Evolutionary conservation across 1,140 invertebrate species (phyloP), one percentile per base, ranked within the genome.

Genomic region (Telenomus remus): DNA sequence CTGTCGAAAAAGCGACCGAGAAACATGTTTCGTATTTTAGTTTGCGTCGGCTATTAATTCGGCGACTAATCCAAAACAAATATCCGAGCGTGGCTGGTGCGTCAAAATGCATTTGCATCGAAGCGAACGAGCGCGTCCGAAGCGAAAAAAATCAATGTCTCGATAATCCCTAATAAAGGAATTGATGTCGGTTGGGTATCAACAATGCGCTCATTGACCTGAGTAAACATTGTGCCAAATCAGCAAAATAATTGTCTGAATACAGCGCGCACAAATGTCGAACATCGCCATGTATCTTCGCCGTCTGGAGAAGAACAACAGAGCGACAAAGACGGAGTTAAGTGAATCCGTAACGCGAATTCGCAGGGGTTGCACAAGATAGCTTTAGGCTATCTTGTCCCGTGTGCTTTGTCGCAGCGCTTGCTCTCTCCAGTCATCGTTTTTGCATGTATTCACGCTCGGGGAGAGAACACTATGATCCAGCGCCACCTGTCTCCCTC

Each of bases 291-390:
- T 72, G 69, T 72, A 72, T 51, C 75, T 72, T 59, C 57, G 69
- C 63, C 63, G 63, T 63, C 69, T 60, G 49, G 43, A 56, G 43
- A 44, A 19, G 44, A 68, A 68, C 51, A 61, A 61, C 49, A 35
- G 50, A 47, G 55, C 44, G 27, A 57, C 39, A 44, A 48, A 57
- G 63, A 72, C 44, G 27, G 64, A 72, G 55, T 72, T 73, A 70
- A 79, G 74, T 66, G 74, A 77, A 77, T 76, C 74, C 66, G 65
- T 59, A 74, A 71, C 69, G 56, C 64, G 69, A 73, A 66, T 71
- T 75, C 57, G 59, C 68, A 75, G 69, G 69, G 77, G 77, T 69
- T 76, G 72, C 69, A 53, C 64, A n/a, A n/a, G 73, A 76, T 70
- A 70, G 65, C 69, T 76, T 57, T 48, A 48, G 73, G 77, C 73